Conservation (phyloP, 2,888 invertebrate species). For the Lasioglossum figueresi region DNA sequence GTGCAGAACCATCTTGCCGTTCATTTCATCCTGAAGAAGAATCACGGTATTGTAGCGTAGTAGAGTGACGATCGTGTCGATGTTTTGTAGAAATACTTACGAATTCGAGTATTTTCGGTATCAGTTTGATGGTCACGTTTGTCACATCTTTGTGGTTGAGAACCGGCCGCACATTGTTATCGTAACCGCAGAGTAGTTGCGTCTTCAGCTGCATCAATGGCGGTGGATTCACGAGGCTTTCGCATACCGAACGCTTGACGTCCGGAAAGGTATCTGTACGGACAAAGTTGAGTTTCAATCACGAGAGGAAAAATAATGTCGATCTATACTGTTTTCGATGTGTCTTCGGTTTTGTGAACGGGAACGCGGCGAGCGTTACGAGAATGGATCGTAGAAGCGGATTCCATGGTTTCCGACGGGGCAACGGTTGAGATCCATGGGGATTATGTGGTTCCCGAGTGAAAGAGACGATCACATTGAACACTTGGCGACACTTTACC, state of each 20-base stretch:
- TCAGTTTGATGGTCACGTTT: slow-evolving; percentile 85
- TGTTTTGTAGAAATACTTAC: slow-evolving; percentile 70
- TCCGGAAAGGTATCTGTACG: background rate
- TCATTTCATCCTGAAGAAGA: slow-evolving; percentile 63
- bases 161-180: slow-evolving; percentile 85
- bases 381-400: background rate
- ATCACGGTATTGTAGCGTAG: background rate
- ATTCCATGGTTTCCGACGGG: background rate
- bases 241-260: slow-evolving; percentile 59
- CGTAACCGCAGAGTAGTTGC: slow-evolving; percentile 86
- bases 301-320: background rate
- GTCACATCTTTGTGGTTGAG: slow-evolving; percentile 85
- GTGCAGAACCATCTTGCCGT: slow-evolving; percentile 70
- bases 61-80: background rate
- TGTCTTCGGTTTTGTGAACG: background rate
- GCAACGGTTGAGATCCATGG: background rate
- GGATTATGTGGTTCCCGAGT: background rate
- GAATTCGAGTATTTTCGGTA: slow-evolving; percentile 86
- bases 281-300: background rate
- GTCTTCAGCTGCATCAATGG: slow-evolving; percentile 83
- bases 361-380: background rate
- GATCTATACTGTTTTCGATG: background rate
- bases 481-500: slow-evolving; percentile 47
- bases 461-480: background rate
- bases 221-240: slow-evolving; percentile 62